These are phyloP conservation scores for Mythimna pallens DNA, from an alignment of 2,888 invertebrate species.

Conservation along the genomic window DNA sequence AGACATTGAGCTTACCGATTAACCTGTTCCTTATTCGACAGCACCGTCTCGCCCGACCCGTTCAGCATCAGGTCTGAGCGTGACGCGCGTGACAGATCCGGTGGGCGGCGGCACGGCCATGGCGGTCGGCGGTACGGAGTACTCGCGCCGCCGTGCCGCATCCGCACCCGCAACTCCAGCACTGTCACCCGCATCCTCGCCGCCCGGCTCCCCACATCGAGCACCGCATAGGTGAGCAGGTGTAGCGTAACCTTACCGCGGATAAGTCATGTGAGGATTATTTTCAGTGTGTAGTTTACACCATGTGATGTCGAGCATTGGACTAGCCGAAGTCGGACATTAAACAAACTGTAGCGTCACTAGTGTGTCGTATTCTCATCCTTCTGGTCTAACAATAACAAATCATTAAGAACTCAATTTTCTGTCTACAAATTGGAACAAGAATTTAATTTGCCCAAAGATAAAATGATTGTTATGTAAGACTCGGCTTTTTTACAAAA, in stretches of 20 bases:
- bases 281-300: constrained; percentile 17
- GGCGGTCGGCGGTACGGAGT: constrained; percentile 90
- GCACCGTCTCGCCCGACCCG: constrained; percentile 94
- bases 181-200: constrained; percentile 94
- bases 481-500: background rate
- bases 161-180: constrained; percentile 94
- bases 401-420: background rate
- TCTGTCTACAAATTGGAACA: background rate
- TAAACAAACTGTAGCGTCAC: background rate
- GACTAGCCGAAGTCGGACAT: background rate
- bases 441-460: background rate
- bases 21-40: constrained; percentile 61
- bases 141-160: constrained; percentile 91
- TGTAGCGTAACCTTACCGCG: constrained; percentile 18
- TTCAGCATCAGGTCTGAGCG: constrained; percentile 93
- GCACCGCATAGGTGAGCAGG: constrained; percentile 79
- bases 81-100: constrained; percentile 91
- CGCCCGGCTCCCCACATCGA: constrained; percentile 92
- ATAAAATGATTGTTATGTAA: background rate
- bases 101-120: constrained; percentile 91
- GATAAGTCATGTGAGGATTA: constrained; percentile 19
- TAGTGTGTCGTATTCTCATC: constrained; percentile 2
- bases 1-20: background rate
- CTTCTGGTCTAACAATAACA: background rate
- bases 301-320: background rate